Conservation (phyloP, 2,797 vertebrate species). For the Alexandromys oeconomus region DNA sequence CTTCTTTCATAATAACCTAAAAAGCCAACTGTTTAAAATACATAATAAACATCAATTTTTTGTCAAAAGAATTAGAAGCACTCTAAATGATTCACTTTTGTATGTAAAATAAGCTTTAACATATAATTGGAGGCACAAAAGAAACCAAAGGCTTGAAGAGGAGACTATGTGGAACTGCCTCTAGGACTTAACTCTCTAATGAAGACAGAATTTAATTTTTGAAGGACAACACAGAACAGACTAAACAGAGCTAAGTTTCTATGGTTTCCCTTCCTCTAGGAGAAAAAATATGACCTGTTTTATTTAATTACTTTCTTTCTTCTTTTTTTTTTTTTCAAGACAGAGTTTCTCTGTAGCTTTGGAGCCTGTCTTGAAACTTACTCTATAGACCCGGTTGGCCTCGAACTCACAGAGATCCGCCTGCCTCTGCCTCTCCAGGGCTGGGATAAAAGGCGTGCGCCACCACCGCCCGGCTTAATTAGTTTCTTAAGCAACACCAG, state of each 20-base stretch:
- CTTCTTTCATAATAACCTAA: conserved; percentile 16
- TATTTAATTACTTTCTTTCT: background rate
- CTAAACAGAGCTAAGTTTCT: conserved; percentile 51
- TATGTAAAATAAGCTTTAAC: conserved; percentile 2
- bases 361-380: too few relatives aligned
- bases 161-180: conserved; percentile 35
- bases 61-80: conserved; percentile 24
- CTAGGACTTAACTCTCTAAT: conserved; percentile 8
- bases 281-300: background rate
- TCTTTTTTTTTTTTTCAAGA: too few relatives aligned
- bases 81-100: conserved; percentile 42
- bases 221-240: conserved; percentile 24
- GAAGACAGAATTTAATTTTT: conserved; percentile 56
- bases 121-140: conserved; percentile 38
- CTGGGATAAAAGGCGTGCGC: too few relatives aligned
- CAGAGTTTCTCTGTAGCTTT: too few relatives aligned
- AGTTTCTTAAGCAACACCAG: conserved; percentile 30
- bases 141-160: conserved; percentile 59
- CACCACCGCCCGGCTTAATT: too few relatives aligned
- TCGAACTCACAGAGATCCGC: too few relatives aligned
- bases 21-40: conserved; percentile 57
- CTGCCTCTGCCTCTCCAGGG: too few relatives aligned
- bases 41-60: background rate
- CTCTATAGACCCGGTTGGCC: too few relatives aligned
- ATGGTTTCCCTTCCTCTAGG: background rate